Percentiles rank a stretch among this genome's conserved stretches.
These are phyloP conservation scores for Chrysolina americana DNA, from an alignment of 2,888 invertebrate genomes.

Conservation along the genomic window DNA sequence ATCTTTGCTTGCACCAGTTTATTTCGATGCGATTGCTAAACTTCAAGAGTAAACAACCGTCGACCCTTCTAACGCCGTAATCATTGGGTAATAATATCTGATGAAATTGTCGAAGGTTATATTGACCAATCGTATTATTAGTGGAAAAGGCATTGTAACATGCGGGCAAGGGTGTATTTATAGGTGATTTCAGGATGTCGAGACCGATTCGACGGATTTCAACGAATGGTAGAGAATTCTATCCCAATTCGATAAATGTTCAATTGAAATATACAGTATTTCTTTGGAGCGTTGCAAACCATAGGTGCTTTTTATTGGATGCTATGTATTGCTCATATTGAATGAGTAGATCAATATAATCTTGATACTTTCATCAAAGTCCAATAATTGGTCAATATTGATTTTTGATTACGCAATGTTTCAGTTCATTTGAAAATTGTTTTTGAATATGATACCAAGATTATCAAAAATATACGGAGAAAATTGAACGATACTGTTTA, in stretches of 20 bases:
- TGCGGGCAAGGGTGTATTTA: conserved; percentile 17
- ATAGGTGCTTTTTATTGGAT: too few species aligned
- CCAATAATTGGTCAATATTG: too few species aligned
- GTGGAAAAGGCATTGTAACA: conserved; percentile 6
- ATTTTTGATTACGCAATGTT: too few species aligned
- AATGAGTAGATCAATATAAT: too few species aligned
- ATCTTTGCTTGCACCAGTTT: conserved; percentile 11
- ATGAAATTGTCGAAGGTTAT: conserved; percentile 11
- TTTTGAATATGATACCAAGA: too few species aligned
- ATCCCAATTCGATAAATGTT: background rate
- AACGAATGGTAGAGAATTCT: background rate
- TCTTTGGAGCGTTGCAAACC: background rate
- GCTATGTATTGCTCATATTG: too few species aligned
- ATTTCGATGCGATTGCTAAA: conserved; percentile 5
- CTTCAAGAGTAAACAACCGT: conserved; percentile 3
- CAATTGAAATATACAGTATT: background rate
- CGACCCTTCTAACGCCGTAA: conserved; percentile 9
- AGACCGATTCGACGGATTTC: background rate
- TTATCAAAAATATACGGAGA: too few species aligned
- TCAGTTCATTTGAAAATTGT: too few species aligned
- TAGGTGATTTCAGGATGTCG: conserved; percentile 12
- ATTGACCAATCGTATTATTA: conserved; percentile 15
- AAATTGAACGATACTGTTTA: too few species aligned
- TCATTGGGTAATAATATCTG: conserved; percentile 15
- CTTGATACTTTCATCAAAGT: too few species aligned